These are phyloP conservation scores for Baccha elongata DNA, from an alignment of 2,888 invertebrate species.

Conservation along the genomic window DNA sequence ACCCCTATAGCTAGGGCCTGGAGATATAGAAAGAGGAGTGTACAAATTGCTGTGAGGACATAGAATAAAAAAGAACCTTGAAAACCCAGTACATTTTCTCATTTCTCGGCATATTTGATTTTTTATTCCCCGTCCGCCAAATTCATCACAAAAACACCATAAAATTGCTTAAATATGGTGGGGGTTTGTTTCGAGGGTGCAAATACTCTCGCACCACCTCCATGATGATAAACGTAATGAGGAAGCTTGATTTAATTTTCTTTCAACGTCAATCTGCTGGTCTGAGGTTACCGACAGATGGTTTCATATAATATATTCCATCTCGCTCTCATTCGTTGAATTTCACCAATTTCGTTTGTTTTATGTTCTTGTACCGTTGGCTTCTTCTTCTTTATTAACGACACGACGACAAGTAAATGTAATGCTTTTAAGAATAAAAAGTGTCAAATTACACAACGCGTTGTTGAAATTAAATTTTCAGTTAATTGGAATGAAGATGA, in stretches of 20 bases:
- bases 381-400: background rate
- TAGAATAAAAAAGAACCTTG: conserved; percentile 9
- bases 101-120: conserved; percentile 2
- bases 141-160: conserved; percentile 29
- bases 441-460: conserved; percentile 22
- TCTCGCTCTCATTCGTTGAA: conserved; percentile 8
- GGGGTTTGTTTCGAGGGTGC: background rate
- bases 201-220: background rate
- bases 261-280: conserved; percentile 50
- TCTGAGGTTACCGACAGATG: conserved; percentile 38
- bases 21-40: background rate
- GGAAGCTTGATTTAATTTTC: conserved; percentile 53
- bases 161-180: conserved; percentile 6
- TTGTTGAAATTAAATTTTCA: conserved; percentile 24
- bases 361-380: background rate
- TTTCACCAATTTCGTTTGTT: conserved; percentile 8
- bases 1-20: no score
- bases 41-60: background rate
- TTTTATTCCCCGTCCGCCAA: background rate
- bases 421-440: conserved; percentile 27
- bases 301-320: conserved; percentile 16
- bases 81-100: conserved; percentile 27
- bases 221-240: conserved; percentile 37
- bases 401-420: background rate
- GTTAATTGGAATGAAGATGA: conserved; percentile 25